Percentiles rank a stretch among this genome's conserved stretches.
Evolutionary conservation across 2,888 invertebrate genomes (phyloP).

Genomic region (Morpho achilles): DNA sequence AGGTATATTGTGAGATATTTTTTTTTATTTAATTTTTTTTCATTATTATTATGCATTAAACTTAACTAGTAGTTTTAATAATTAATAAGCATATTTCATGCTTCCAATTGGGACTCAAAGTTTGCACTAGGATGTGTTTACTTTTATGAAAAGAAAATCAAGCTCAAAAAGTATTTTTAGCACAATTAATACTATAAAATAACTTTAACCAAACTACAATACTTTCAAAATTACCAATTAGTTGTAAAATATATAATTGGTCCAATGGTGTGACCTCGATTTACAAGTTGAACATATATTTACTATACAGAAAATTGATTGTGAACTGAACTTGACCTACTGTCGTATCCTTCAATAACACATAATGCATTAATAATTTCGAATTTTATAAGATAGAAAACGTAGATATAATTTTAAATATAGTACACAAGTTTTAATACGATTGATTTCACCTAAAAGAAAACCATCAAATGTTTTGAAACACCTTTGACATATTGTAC

Average conservation of each 20-base stretch:
- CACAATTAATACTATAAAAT: too few relatives aligned
- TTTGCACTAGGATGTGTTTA: too few relatives aligned
- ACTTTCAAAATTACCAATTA: neutral
- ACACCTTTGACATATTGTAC: slow-evolving; percentile 34
- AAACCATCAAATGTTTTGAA: slow-evolving; percentile 25
- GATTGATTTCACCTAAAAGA: neutral
- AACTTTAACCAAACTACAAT: neutral
- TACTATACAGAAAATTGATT: slow-evolving; percentile 14
- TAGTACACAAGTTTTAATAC: neutral
- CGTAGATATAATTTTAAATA: neutral
- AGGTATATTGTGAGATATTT: too few relatives aligned
- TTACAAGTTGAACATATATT: slow-evolving; percentile 14
- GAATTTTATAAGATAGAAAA: too few relatives aligned
- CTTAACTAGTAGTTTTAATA: too few relatives aligned
- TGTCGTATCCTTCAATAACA: neutral
- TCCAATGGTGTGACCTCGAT: slow-evolving; percentile 20
- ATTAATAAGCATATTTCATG: too few relatives aligned
- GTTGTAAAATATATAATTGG: slow-evolving; percentile 19
- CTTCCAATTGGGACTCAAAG: too few relatives aligned
- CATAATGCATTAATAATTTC: too few relatives aligned
- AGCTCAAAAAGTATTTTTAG: too few relatives aligned
- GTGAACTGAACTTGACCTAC: slow-evolving; percentile 20
- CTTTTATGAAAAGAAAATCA: too few relatives aligned
- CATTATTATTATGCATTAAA: too few relatives aligned
- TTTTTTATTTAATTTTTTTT: too few relatives aligned